Base-by-base conservation (phyloP, 2,888 invertebrate genomes). In the Idaea biselata region DNA sequence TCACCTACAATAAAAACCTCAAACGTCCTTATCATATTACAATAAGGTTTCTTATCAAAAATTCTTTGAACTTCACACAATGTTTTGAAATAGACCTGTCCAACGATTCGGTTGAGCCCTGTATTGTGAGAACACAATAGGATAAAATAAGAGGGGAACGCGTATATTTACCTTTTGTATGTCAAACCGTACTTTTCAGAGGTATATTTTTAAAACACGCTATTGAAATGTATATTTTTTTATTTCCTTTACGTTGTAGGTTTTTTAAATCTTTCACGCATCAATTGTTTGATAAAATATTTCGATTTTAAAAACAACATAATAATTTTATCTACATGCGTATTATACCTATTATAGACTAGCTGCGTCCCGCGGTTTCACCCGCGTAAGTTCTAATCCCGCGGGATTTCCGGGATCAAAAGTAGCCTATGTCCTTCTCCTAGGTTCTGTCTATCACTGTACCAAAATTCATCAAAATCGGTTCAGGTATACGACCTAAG, bases 21-120 rank as follows among this genome's bases (percentile, higher is more conserved):
- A 44, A 44, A 44, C 14, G 44, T 44, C 14, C 11, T 44, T 44
- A 44, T 44, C 44, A 44, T 14, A 44, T 44, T 44, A 44, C 14
- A 44, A 44, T 44, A 44, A 44, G 44, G 44, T 44, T 44, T 14
- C 44, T 44, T 44, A 44, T 44, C 44, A 44, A 44, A 25, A 44
- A 44, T 44, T 44, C 44, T 44, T 44, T 44, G 44, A 44, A 44
- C 44, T 44, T 44, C 44, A 44, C 44, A 44, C 44, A 44, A 44
- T 44, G 44, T 44, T 44, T 44, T 44, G 44, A 44, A 44, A 44
- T 44, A 44, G 44, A 44, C 44, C 44, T 44, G 44, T 44, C 44
- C 44, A 44, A 44, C 44, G 44, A 44, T 44, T 44, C 44, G 44
- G 44, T 44, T 11, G 44, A 14, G 44, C 44, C 44, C 44, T 11